Evolutionary conservation across 2,113 vertebrate species (phyloP), one percentile per base, ranked within the genome.

Genomic region (Dolichotis patagonum): DNA sequence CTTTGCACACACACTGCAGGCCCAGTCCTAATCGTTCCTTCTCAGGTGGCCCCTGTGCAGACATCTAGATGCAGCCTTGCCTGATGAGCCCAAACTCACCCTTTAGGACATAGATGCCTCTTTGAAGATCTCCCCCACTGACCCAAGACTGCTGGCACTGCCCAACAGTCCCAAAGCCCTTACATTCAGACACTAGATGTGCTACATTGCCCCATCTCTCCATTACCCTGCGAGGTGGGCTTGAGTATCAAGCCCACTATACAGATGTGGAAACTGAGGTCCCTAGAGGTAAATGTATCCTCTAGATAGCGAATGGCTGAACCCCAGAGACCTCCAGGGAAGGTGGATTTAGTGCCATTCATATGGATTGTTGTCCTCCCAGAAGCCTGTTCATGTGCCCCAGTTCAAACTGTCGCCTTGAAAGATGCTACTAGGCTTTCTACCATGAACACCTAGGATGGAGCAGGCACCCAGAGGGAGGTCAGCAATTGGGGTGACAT

Each of bases 341-440:
- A 20, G 43, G 52, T 19, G 14, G 30, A 26, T n/a, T 32, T 26
- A 14, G 8, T 16, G 11, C 60, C 24, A 0, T 0, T 7, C 26
- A 19, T 14, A 7, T 5, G 30, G 19, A 2, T 7, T 62, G 52
- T n/a, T 3, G 2, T 0, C 2, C 32, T 8, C 17, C 60, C 2
- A 2, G 22, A n/a, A 83, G 5, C 38, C 32, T 8, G 7, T 2
- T 56, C 49, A 52, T 52, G 49, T 1, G 10, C 49, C 7, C 52
- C 14, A 16, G 14, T 54, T 16, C 14, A 54, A 54, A 54, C 52
- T 54, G 14, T 54, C 14, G 4, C 52, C 14, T 54, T 54, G 12
- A 54, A 54, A 16, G 52, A 54, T 54, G 52, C 52, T 54, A 54
- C 13, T 54, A 54, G 52, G 14, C 14, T 54, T 54, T 54, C 52